These are phyloP conservation scores for Micromussa lordhowensis DNA, from an alignment of 92 coral and sea anemone species.

Conservation along the genomic window DNA sequence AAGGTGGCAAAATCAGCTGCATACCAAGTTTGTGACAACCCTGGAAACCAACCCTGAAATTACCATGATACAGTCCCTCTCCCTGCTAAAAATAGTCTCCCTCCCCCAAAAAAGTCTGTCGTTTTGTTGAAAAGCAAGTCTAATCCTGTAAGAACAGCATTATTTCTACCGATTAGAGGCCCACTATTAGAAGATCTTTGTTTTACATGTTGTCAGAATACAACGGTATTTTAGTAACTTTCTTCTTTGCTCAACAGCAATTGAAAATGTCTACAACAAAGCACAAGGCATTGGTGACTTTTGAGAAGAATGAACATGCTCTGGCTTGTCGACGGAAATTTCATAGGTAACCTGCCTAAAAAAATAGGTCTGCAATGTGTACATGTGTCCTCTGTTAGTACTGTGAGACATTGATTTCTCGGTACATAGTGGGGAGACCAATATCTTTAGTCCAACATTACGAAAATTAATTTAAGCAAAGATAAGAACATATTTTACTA, in stretches of 20 bases:
- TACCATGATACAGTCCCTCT: too few relatives aligned
- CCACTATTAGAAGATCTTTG: too few relatives aligned
- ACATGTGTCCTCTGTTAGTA: background rate
- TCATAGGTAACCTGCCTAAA: constrained; percentile 81
- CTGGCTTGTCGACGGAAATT: constrained; percentile 99
- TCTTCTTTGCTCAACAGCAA: constrained; percentile 68
- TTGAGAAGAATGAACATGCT: constrained; percentile 98
- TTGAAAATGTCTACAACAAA: constrained; percentile 99
- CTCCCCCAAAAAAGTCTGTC: too few relatives aligned
- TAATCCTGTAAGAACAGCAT: too few relatives aligned
- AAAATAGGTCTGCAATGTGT: background rate
- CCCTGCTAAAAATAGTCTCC: too few relatives aligned
- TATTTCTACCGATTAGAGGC: too few relatives aligned
- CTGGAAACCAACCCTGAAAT: too few relatives aligned
- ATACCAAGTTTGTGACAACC: too few relatives aligned
- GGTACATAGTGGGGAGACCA: background rate
- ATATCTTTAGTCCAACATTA: background rate
- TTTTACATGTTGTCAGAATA: too few relatives aligned
- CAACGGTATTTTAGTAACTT: too few relatives aligned
- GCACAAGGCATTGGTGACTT: constrained; percentile 97
- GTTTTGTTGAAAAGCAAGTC: too few relatives aligned
- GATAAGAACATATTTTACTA: background rate
- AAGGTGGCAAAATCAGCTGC: too few relatives aligned
- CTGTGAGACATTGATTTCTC: background rate
- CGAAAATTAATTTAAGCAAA: background rate